Percentiles rank a stretch among this genome's conserved stretches.
Conservation (phyloP, 1,140 invertebrate species). For the Papilio glaucus region DNA sequence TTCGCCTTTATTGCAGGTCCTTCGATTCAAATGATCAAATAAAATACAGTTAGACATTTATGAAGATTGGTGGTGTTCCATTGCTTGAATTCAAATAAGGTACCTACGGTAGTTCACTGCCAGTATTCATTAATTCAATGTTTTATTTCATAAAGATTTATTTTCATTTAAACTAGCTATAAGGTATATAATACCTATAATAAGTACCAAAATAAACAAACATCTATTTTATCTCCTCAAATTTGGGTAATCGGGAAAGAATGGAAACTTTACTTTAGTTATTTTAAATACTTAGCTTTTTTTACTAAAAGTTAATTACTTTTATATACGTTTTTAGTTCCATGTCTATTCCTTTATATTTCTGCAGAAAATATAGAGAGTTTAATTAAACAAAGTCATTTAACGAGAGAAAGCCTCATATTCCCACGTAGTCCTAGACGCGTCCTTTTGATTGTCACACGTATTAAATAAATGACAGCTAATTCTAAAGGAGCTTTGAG, state of each 20-base stretch:
- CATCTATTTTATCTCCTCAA: too few species aligned
- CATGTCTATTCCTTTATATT: too few species aligned
- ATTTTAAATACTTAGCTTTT: too few species aligned
- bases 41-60: slow-evolving; percentile 23
- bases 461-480: slow-evolving; percentile 30
- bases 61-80: slow-evolving; percentile 28
- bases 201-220: too few species aligned
- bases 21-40: slow-evolving; percentile 28
- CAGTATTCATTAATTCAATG: neutral
- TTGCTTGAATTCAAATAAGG: slow-evolving; percentile 22
- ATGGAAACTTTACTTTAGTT: too few species aligned
- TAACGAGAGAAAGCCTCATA: neutral
- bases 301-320: too few species aligned
- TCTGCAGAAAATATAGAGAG: too few species aligned
- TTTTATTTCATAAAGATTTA: neutral
- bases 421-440: slow-evolving; percentile 8
- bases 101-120: neutral
- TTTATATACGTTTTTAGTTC: too few species aligned
- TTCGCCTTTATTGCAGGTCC: slow-evolving; percentile 17
- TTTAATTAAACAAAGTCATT: slow-evolving; percentile 3
- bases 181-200: neutral
- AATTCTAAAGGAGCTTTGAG: slow-evolving; percentile 18
- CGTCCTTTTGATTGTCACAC: slow-evolving; percentile 20
- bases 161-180: neutral
- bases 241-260: too few species aligned